Base-by-base conservation (phyloP, 2,888 invertebrate genomes). In the Dasysyrphus tricinctus region DNA sequence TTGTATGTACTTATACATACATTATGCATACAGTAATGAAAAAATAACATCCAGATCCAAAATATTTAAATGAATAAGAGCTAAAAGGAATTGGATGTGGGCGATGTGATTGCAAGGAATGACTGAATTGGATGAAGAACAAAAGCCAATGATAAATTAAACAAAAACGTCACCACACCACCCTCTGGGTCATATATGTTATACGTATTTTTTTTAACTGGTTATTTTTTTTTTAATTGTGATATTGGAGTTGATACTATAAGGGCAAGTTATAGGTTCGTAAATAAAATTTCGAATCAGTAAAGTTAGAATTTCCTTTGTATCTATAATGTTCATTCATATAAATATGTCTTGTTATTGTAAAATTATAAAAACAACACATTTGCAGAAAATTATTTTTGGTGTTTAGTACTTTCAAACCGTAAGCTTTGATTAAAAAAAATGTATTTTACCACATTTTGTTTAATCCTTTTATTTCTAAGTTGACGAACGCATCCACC, bases 121-220 rank as follows among this genome's bases (percentile, higher is more conserved):
- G 65, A 42, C 32, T 39, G 56, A 9, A 37, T 37, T 69, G 44
- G 44, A 47, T 4, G 24, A 77, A 59, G 72, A 81, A 76, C 81
- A 81, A 77, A 77, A 72, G 81, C 65, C 77, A 77, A 77, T 67
- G 72, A 81, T 67, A 81, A 77, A 81, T 77, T 77, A 77, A 72
- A 81, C 57, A 77, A 72, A 77, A 77, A 72, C 72, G 70, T 72
- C 70, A 76, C 65, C 57, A 65, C 70, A 76, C 65, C 57, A 65
- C 39, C 47, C 81, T 63, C 57, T 39, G 61, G 65, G 19, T 77
- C 57, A 42, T 80, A n/a, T 63, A 0, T 54, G 4, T 24, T 24
- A 24, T 24, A 24, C 24, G 24, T 37, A 19, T 59, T 37, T 39
- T 37, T 39, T 5, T 51, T 29, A 57, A 16, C 12, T 44, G 1